Evolutionary conservation across 2,113 vertebrate genomes (phyloP).

Genomic region (Sander vitreus): DNA sequence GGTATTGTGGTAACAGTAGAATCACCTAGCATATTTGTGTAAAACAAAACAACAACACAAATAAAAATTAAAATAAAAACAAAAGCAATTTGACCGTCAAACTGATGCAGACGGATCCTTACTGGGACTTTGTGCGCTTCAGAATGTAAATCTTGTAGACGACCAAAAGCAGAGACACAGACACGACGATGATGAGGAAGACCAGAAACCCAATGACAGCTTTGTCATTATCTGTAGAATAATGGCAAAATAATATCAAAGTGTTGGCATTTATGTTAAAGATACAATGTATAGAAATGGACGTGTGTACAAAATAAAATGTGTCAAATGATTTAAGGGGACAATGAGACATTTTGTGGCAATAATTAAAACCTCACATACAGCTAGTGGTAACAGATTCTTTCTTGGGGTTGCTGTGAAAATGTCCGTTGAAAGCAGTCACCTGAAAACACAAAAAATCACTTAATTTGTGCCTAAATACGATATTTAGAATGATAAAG

Average conservation of each 20-base stretch:
- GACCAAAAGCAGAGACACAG: conserved; percentile 89
- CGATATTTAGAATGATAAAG: too few species aligned
- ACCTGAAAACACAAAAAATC: conserved; percentile 54
- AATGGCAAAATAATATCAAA: background rate
- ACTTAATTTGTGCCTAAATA: background rate
- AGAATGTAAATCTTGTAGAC: conserved; percentile 92
- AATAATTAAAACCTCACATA: conserved; percentile 42
- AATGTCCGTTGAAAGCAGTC: accelerated
- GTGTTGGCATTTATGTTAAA: background rate
- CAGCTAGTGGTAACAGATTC: accelerated
- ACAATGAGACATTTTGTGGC: background rate
- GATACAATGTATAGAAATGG: accelerated
- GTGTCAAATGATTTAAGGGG: background rate
- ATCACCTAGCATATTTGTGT: background rate
- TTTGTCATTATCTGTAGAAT: conserved; percentile 87
- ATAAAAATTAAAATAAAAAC: accelerated
- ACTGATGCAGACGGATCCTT: conserved; percentile 38
- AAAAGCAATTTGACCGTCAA: background rate
- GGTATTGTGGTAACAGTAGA: background rate
- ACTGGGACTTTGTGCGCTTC: conserved; percentile 86
- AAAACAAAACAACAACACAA: background rate
- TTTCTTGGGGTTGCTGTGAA: accelerated
- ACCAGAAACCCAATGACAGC: conserved; percentile 90
- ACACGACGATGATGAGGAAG: conserved; percentile 90
- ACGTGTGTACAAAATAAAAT: background rate